phyloP scores from a whole-genome alignment of 23 tunicate genomes.

The Styela clava region DNA sequence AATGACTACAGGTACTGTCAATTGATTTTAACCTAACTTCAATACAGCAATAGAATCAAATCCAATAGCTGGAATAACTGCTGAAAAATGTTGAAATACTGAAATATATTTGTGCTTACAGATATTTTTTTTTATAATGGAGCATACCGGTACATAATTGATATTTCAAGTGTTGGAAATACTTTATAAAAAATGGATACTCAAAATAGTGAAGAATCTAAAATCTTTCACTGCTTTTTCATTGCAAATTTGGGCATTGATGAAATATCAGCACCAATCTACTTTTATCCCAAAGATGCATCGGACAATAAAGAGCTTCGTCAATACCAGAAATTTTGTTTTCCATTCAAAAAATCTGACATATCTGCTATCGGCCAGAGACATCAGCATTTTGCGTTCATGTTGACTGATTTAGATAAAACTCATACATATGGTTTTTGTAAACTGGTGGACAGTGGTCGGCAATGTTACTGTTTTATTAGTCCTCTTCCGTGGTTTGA shows the following conservation, averaged over 20 bases:
- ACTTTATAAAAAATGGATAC: neutral
- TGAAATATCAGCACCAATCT: constrained; percentile 9
- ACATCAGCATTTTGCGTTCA: constrained; percentile 69
- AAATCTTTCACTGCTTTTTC: constrained; percentile 34
- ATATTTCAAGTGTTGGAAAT: no score
- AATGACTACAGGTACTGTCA: no score
- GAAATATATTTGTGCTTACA: no score
- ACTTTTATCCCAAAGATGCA: constrained; percentile 39
- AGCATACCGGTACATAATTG: no score
- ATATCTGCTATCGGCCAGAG: neutral
- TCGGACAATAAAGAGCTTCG: constrained; percentile 45
- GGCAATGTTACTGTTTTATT: constrained; percentile 56
- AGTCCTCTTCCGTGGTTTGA: constrained; percentile 87
- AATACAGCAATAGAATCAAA: no score
- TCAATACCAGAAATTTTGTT: constrained; percentile 57
- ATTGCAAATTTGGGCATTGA: constrained; percentile 6
- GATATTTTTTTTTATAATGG: no score
- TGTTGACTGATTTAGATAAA: constrained; percentile 79
- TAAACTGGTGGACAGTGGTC: constrained; percentile 34
- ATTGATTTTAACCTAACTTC: no score
- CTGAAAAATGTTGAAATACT: no score
- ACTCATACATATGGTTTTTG: constrained; percentile 84
- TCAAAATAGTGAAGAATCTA: neutral
- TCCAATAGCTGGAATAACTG: no score
- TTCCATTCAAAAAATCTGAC: constrained; percentile 42